Evolutionary conservation across 2,113 vertebrate genomes (phyloP), one percentile per base, ranked within the genome.

Genomic region (Amblyopsis rosae): DNA sequence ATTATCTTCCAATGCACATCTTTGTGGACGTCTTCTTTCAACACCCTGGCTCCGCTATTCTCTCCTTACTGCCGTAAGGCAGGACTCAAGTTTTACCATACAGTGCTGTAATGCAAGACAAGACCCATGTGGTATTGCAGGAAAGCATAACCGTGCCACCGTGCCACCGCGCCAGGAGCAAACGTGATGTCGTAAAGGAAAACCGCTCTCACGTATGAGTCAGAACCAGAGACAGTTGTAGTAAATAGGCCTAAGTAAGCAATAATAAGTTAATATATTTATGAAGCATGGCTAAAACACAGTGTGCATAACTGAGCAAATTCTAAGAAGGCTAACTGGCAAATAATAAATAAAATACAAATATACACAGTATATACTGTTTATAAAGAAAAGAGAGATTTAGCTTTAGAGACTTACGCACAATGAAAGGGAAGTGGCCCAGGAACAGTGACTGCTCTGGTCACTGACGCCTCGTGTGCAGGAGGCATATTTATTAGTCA

Each of bases 381-480:
- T 3, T 26, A 26, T 3, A 26, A 26, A 26, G 26, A 26, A 26
- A 26, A 26, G 26, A 26, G 26, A 26, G 26, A 26, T 26, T 26
- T 26, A 26, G 26, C 1, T 26, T 26, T 26, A 26, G 1, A 26
- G 26, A 61, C 50, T 66, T 72, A 82, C 81, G 62, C 54, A 26
- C 5, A 73, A 79, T n/a, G 80, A 86, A 83, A n/a, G 71, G 79
- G 80, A 87, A 87, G 69, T 70, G 13, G 1, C 67, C 26, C 17
- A 41, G 72, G 68, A 56, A 19, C 61, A 80, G 63, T 10, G 3
- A 15, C 67, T 51, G 45, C 67, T 12, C 54, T 67, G 47, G 49
- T 15, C 35, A 41, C 35, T 41, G 35, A 41, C 0, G 35, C 4
- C 5, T 41, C 5, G 6, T 19, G 19, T 19, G 19, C 19, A 19